A percentile compares a stretch with the other conserved stretches of the same genome.
phyloP scores from a whole-genome alignment of 2,113 vertebrate genomes.

The Meleagris gallopavo region DNA sequence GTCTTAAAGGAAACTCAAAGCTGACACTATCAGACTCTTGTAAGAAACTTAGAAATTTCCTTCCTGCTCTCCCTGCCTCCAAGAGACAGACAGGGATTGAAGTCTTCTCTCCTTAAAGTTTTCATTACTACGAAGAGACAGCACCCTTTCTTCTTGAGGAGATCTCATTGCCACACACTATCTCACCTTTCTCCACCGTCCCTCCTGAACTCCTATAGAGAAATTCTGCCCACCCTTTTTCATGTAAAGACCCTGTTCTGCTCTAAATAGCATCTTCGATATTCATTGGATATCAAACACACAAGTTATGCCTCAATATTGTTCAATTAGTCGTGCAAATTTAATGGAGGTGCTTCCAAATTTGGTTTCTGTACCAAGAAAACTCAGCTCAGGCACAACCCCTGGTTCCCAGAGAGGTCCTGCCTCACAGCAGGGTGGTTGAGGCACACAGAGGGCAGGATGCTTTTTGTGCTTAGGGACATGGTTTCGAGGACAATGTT shows the following conservation, averaged over 20 bases:
- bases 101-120: not conserved
- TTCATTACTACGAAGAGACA: not conserved
- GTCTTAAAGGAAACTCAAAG: conserved; percentile 10
- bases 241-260: accelerated
- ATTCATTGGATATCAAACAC: not conserved
- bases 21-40: not conserved
- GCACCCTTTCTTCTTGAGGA: not conserved
- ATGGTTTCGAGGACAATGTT: too few relatives aligned
- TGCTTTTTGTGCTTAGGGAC: not conserved
- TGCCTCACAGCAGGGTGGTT: not conserved
- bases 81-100: conserved; percentile 16
- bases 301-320: not conserved
- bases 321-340: not conserved
- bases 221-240: not conserved
- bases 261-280: not conserved
- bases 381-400: not conserved
- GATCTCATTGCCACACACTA: not conserved
- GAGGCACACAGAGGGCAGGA: not conserved
- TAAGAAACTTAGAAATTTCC: conserved; percentile 29
- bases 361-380: not conserved
- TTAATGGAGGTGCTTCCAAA: too few relatives aligned
- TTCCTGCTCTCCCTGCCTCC: not conserved
- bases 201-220: not conserved
- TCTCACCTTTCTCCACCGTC: not conserved
- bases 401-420: not conserved